phyloP scores from a whole-genome alignment of 1,140 invertebrate genomes.

The Ganaspis sp. region DNA sequence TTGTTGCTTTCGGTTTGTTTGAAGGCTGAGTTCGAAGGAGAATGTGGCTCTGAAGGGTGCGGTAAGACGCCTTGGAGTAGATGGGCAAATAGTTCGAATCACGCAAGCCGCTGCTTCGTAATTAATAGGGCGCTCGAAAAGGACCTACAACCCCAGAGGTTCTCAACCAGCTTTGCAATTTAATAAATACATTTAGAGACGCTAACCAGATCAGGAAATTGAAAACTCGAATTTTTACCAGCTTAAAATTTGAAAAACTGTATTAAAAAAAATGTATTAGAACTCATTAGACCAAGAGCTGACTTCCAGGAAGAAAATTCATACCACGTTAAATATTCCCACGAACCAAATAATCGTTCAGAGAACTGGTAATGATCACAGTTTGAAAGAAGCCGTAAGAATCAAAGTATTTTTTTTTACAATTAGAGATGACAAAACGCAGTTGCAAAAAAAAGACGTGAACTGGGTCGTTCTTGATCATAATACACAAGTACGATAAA shows the following conservation, averaged over 20 bases:
- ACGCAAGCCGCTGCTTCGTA: constrained; percentile 64
- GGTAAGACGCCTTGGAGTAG: constrained; percentile 35
- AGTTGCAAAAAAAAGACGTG: neutral
- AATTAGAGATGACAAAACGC: constrained; percentile 9
- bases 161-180: constrained; percentile 25
- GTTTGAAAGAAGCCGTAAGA: neutral
- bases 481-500: constrained; percentile 28
- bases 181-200: neutral
- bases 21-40: constrained; percentile 46
- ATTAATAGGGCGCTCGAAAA: constrained; percentile 67
- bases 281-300: no score
- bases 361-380: neutral
- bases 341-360: neutral
- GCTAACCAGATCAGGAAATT: neutral
- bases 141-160: constrained; percentile 48
- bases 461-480: constrained; percentile 44
- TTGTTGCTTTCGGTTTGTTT: constrained; percentile 43
- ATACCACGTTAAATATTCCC: neutral
- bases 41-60: constrained; percentile 46
- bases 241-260: no score
- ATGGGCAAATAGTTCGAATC: constrained; percentile 65
- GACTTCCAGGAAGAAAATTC: no score
- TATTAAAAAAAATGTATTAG: no score
- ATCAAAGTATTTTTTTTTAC: neutral
- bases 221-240: no score